phyloP scores from a whole-genome alignment of 1,140 invertebrate species.

The Drosophila funebris region DNA sequence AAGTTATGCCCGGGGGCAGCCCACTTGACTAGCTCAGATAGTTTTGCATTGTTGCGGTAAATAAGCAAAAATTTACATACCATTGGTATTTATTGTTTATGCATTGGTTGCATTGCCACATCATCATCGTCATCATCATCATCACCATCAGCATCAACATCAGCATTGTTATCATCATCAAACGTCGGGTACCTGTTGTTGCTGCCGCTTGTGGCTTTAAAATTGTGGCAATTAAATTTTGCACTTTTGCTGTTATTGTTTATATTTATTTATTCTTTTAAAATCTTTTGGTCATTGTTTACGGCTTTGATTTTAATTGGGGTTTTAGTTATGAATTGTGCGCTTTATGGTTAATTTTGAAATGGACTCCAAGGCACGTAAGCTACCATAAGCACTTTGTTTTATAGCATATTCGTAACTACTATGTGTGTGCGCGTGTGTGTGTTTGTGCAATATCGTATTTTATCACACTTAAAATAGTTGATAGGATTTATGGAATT shows the following conservation, averaged over 20 bases:
- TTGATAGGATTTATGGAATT: not conserved
- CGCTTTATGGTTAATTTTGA: conserved; percentile 43
- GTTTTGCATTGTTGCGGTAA: conserved; percentile 77
- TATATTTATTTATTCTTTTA: not conserved
- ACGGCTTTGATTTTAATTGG: conserved; percentile 43
- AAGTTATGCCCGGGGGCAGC: not conserved
- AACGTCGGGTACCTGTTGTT: conserved; percentile 6
- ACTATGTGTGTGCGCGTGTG: not conserved
- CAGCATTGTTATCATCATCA: conserved; percentile 7
- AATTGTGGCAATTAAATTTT: conserved; percentile 58
- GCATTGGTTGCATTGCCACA: conserved; percentile 51
- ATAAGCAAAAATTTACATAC: conserved; percentile 75
- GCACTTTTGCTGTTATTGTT: conserved; percentile 5
- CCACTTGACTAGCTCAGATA: conserved; percentile 40
- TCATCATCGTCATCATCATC: conserved; percentile 28
- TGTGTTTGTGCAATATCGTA: too few species aligned
- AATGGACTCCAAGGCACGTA: conserved; percentile 27
- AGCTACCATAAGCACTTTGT: conserved; percentile 44
- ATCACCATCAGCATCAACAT: conserved; percentile 22
- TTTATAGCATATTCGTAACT: conserved; percentile 7
- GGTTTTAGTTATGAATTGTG: conserved; percentile 46
- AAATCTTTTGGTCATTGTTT: conserved; percentile 13
- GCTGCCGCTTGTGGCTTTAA: conserved; percentile 51
- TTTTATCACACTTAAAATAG: too few species aligned
- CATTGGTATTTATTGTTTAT: conserved; percentile 76